Conservation (phyloP, 2,113 vertebrate genomes). For the Gobius niger region DNA sequence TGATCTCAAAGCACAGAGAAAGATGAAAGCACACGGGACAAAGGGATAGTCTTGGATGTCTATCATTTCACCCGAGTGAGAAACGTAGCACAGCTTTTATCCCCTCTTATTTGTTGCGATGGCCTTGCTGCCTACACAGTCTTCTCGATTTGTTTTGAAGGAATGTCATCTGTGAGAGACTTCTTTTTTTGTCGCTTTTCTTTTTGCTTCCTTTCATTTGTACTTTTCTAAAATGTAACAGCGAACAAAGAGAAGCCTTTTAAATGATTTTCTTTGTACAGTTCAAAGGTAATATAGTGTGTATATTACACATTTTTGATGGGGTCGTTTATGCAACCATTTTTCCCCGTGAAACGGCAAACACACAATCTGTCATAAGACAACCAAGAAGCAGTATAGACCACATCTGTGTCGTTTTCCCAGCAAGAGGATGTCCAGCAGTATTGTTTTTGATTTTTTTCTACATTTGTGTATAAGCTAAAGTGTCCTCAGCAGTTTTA, state of each 20-base stretch:
- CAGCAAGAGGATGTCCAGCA: constrained; percentile 71
- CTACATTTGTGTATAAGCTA: constrained; percentile 68
- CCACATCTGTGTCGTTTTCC: constrained; percentile 72
- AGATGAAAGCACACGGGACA: constrained; percentile 76
- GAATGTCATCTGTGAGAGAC: constrained; percentile 86
- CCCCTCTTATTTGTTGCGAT: constrained; percentile 42
- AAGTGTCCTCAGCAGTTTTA: constrained; percentile 82
- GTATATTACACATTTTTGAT: constrained; percentile 90
- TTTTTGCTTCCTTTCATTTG: constrained; percentile 56
- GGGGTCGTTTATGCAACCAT: constrained; percentile 85
- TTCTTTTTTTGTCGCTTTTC: constrained; percentile 49
- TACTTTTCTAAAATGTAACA: constrained; percentile 65
- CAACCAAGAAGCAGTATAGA: constrained; percentile 39
- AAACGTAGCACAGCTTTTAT: constrained; percentile 68
- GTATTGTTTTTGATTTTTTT: constrained; percentile 86
- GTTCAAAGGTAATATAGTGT: constrained; percentile 88
- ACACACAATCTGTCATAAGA: constrained; percentile 42
- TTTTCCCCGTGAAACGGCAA: constrained; percentile 67
- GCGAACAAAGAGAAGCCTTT: constrained; percentile 36
- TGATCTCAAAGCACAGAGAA: constrained; percentile 61
- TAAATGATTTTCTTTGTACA: constrained; percentile 81
- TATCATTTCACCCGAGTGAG: constrained; percentile 70
- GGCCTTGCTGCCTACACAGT: constrained; percentile 80
- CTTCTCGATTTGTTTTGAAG: constrained; percentile 81
- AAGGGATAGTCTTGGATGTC: constrained; percentile 80